Conservation (phyloP, 2,888 invertebrate species). For the Choreutis nemorana region DNA sequence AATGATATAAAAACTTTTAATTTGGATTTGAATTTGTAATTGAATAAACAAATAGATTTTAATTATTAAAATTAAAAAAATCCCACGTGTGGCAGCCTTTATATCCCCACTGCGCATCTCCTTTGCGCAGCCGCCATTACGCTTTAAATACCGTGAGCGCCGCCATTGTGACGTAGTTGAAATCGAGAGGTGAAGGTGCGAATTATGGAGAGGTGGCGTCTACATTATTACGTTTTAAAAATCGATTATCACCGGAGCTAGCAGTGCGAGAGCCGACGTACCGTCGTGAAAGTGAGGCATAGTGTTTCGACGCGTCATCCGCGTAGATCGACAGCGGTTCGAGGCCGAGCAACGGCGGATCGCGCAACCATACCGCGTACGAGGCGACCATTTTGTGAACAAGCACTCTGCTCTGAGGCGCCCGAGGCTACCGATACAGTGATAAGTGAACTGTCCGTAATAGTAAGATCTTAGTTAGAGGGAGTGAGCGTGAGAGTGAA, state of each 20-base stretch:
- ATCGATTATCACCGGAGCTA: conserved; percentile 59
- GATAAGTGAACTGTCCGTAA: conserved; percentile 33
- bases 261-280: conserved; percentile 56
- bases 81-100: conserved; percentile 27
- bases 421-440: conserved; percentile 28
- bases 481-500: conserved; percentile 16
- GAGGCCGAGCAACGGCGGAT: conserved; percentile 41
- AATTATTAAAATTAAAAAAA: not conserved
- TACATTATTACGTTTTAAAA: conserved; percentile 47
- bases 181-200: conserved; percentile 59
- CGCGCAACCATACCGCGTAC: conserved; percentile 11
- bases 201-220: conserved; percentile 63
- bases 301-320: conserved; percentile 64
- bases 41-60: not conserved
- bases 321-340: conserved; percentile 53
- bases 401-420: conserved; percentile 29
- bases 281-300: conserved; percentile 54
- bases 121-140: conserved; percentile 47
- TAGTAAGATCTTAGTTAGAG: conserved; percentile 4
- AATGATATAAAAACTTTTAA: too few relatives aligned
- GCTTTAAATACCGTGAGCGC: conserved; percentile 43
- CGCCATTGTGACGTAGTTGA: conserved; percentile 55
- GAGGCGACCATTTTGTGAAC: conserved; percentile 16
- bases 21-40: too few relatives aligned
- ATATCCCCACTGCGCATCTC: conserved; percentile 45